Evolutionary conservation across 1,140 invertebrate genomes (phyloP).

Genomic region (Penaeus japonicus): DNA sequence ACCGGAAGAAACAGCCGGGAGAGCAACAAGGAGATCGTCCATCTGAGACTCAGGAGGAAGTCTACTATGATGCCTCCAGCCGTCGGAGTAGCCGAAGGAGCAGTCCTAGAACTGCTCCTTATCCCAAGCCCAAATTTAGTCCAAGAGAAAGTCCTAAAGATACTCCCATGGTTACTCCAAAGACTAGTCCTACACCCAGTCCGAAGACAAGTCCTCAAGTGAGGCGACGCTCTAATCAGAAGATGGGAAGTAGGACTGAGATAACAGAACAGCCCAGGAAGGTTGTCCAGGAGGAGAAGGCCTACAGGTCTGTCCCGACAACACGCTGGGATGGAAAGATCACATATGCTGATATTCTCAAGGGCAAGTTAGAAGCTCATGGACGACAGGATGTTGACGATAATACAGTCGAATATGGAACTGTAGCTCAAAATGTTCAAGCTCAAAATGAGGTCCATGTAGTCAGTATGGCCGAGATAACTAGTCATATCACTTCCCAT

Average conservation of each 20-base stretch:
- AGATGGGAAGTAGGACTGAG: not conserved
- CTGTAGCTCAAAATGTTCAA: not conserved
- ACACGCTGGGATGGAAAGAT: constrained; percentile 49
- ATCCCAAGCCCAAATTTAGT: constrained; percentile 23
- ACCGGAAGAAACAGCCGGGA: constrained; percentile 24
- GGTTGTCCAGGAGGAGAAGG: not conserved
- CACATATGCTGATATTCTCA: constrained; percentile 58
- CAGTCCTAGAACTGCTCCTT: constrained; percentile 18
- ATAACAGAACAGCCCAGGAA: not conserved
- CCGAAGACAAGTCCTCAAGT: constrained; percentile 47
- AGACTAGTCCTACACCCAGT: constrained; percentile 43
- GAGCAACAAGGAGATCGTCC: constrained; percentile 27
- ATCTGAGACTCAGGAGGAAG: constrained; percentile 27
- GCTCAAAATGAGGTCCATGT: not conserved
- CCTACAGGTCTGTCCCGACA: not conserved
- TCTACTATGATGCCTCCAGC: constrained; percentile 49
- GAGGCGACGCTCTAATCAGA: not conserved
- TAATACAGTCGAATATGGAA: not conserved
- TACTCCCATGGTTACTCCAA: constrained; percentile 45
- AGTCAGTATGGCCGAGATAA: not conserved
- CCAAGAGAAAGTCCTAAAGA: constrained; percentile 45
- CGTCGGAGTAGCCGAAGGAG: constrained; percentile 27
- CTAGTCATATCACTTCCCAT: not conserved
- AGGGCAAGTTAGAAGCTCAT: constrained; percentile 48
- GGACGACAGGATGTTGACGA: constrained; percentile 16